Base-by-base conservation (phyloP, 2,888 invertebrate species). In the Rugalucina vietnamica region DNA sequence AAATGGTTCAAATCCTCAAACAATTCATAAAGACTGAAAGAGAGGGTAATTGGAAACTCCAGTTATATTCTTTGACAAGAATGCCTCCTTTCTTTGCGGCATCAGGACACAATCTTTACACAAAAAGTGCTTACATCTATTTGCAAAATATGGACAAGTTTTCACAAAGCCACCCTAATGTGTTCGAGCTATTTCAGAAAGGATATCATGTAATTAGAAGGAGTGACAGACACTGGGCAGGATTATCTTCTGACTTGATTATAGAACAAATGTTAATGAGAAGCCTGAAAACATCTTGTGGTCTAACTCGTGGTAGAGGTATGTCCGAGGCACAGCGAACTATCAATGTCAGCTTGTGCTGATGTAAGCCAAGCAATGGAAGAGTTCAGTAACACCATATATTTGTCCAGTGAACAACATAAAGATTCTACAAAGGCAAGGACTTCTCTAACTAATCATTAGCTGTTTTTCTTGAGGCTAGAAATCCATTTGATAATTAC, bases 121-220 rank as follows among this genome's bases (percentile, higher is more conserved):
- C 82, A 18, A 88, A 88, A 79, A 83, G 81, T 32, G 75, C 65
- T 4, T 60, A 77, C 37, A 36, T 88, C 14, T 83, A 88, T 72
- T 60, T 88, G 21, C 79, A 88, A 32, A 29, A 34, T 14, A 88
- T 88, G 87, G 14, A 32, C 4, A 57, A 79, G 21, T 65, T 88
- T 10, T n/a, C 21, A 29, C 24, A 36, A 27, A n/a, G 10, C n/a
- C 4, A 69, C 18, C 86, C 87, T 12, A 34, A 34, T 21, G 65
- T 79, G n/a, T 43, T 79, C 57, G 27, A 65, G 29, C 3, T 60
- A 3, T 90, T 90, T 70, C n/a, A 43, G 14, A 29, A 71, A 18
- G 89, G 88, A 14, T 70, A 36, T 54, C 84, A 86, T 81, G 86
- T 90, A 18, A 73, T 89, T 14, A 65, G 88, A 36, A 70, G 86